Base-by-base conservation (phyloP, 2,888 invertebrate genomes). In the Drosophila parthenogenetica region DNA sequence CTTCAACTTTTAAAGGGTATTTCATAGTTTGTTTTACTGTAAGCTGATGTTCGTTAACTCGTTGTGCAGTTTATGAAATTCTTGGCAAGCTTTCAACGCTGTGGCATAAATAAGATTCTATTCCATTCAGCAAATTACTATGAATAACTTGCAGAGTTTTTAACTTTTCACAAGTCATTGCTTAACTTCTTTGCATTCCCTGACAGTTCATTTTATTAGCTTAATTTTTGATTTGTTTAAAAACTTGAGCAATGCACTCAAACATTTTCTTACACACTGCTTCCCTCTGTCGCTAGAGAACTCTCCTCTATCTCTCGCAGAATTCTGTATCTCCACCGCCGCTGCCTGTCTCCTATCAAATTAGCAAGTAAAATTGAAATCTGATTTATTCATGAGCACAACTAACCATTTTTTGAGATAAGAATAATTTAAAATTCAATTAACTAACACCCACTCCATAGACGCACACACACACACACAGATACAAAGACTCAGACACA, bases 291-390 rank as follows among this genome's bases (percentile, higher is more conserved):
- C 4, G 10, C 11, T 22, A 13, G 10, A 22, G 22, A 22, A 22
- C 40, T 5, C 39, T 14, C 39, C 11, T 10, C 40, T 17, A 1
- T 29, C n/a, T 5, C n/a, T n/a, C 16, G n/a, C 13, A 5, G 45
- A 5, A 19, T 46, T 17, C 14, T 40, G 10, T 5, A 25, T 22
- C 43, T 58, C 42, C 8, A n/a, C n/a, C n/a, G n/a, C n/a, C 11
- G 40, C 22, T 37, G 37, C 53, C 10, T 22, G 68, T 75, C 76
- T 75, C 76, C 68, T 87, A 82, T 87, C 82, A 87, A 87, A 86
- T 86, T 87, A 87, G 75, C 83, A 80, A 81, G 71, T 85, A 51
- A 87, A 87, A 86, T 86, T 85, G 85, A 82, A 85, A 82, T 61
- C 81, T 86, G 85, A 81, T 74, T 86, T 87, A 86, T 86, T 81